Conservation (phyloP, 2,113 vertebrate genomes). For the Mixornis gularis region DNA sequence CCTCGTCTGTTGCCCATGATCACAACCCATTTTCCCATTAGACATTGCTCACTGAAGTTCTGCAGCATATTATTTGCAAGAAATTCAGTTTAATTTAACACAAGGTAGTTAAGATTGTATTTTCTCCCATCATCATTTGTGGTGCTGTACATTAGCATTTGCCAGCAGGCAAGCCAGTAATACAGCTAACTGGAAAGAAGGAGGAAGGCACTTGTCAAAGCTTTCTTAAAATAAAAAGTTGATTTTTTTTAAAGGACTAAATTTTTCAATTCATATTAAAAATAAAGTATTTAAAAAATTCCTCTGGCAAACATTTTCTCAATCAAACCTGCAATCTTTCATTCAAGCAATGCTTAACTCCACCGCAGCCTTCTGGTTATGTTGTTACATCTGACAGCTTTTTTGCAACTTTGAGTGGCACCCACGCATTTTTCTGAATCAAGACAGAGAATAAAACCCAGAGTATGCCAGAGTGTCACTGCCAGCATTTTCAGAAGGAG, state of each 20-base stretch:
- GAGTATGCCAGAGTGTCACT: background rate
- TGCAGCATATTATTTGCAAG: background rate
- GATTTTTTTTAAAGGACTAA: background rate
- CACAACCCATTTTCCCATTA: background rate
- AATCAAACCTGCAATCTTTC: background rate
- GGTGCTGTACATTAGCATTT: background rate
- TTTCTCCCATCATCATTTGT: background rate
- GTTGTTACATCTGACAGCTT: conserved; percentile 26
- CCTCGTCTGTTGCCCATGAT: background rate
- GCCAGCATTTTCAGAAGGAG: conserved; percentile 23
- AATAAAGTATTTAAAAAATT: background rate
- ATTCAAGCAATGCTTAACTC: background rate
- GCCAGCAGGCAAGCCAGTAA: background rate
- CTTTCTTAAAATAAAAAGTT: background rate
- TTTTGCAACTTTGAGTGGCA: conserved; percentile 12
- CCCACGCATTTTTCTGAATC: conserved; percentile 19
- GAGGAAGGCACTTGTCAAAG: background rate
- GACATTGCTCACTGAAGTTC: background rate
- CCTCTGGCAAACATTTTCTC: background rate
- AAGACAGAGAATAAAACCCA: background rate
- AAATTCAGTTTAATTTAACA: background rate
- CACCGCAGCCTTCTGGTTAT: conserved; percentile 20
- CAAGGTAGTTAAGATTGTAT: background rate
- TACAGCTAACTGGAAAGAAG: background rate
- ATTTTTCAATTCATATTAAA: background rate